phyloP scores from a whole-genome alignment of 2,888 invertebrate species.

The Catocala sponsa region DNA sequence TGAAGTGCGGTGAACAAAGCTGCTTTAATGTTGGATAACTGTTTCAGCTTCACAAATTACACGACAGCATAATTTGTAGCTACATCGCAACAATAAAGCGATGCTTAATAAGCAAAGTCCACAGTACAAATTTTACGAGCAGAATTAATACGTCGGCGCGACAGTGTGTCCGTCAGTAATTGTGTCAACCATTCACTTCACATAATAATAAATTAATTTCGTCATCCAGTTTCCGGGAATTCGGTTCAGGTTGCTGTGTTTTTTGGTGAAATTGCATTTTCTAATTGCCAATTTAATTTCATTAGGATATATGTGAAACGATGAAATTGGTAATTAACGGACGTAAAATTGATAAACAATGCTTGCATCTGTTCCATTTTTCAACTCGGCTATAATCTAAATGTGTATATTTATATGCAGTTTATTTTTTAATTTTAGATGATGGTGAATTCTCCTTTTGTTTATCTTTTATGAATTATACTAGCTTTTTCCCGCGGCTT shows the following conservation, averaged over 20 bases:
- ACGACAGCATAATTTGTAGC: slow-evolving; percentile 26
- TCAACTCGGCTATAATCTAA: too few species aligned
- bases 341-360: background rate
- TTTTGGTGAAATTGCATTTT: slow-evolving; percentile 6
- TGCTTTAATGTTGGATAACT: slow-evolving; percentile 7
- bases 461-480: too few species aligned
- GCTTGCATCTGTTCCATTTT: too few species aligned
- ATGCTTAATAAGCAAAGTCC: slow-evolving; percentile 57
- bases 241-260: slow-evolving; percentile 8
- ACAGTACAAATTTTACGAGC: slow-evolving; percentile 71
- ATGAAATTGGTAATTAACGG: background rate
- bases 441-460: too few species aligned
- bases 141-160: slow-evolving; percentile 68
- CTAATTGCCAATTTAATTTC: background rate
- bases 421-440: too few species aligned
- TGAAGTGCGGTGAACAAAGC: background rate
- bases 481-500: too few species aligned
- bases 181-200: slow-evolving; percentile 69
- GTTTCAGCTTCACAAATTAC: slow-evolving; percentile 18
- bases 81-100: slow-evolving; percentile 35
- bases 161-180: slow-evolving; percentile 63
- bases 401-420: too few species aligned
- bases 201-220: slow-evolving; percentile 65
- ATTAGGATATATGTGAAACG: background rate
- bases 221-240: slow-evolving; percentile 43